A percentile compares a stretch with the other conserved stretches of the same genome.
phyloP scores from a whole-genome alignment of 2,797 vertebrate genomes.

The Rhinichthys osculus region DNA sequence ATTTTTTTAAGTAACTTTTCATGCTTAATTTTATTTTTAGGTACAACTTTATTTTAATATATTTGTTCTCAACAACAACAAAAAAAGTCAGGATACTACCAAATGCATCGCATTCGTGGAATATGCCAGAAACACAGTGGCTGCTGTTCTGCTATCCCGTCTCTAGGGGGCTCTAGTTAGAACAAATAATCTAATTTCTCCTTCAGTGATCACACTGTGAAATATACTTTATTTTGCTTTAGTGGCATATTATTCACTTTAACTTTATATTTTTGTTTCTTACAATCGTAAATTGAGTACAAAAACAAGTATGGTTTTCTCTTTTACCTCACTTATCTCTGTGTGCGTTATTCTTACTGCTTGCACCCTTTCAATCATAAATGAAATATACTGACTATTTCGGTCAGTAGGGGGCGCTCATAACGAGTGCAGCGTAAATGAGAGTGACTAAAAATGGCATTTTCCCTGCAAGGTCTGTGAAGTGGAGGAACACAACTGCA shows the following conservation, averaged over 20 bases:
- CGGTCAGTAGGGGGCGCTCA: conserved; percentile 58
- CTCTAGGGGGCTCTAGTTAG: conserved; percentile 52
- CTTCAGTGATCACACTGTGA: neutral
- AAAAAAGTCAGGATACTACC: neutral
- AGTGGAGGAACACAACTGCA: conserved; percentile 20
- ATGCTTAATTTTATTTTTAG: neutral
- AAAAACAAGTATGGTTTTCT: neutral
- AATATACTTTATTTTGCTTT: neutral
- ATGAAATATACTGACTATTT: neutral
- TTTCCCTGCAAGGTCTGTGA: conserved; percentile 13
- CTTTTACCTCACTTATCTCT: neutral
- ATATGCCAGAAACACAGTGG: neutral
- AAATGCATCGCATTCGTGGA: neutral
- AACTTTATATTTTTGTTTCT: neutral
- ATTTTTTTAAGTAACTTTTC: neutral
- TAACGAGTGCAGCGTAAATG: conserved; percentile 40
- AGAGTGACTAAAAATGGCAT: conserved; percentile 17
- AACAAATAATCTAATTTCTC: neutral
- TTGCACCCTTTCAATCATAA: neutral
- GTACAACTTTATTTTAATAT: neutral
- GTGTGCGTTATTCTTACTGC: neutral
- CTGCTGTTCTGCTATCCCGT: neutral
- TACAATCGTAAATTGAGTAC: neutral
- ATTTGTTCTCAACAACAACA: neutral
- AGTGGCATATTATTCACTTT: neutral